Conservation (phyloP, 1,140 invertebrate genomes). For the Drosophila kurseongensis region DNA sequence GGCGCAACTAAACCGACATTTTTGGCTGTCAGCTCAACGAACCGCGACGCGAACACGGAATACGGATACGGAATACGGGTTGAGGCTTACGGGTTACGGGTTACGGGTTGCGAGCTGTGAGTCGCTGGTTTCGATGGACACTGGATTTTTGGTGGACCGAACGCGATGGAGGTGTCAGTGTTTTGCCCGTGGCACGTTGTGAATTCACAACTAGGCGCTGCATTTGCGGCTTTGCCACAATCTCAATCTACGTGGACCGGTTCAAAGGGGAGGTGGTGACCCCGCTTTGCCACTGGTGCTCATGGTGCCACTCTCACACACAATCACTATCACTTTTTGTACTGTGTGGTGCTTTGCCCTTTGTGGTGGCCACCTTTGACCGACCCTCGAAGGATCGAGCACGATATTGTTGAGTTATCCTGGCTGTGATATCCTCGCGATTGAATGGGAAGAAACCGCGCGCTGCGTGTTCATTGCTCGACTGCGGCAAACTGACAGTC, state of each 20-base stretch:
- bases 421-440: conserved; percentile 27
- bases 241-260: conserved; percentile 29
- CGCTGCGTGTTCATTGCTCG: conserved; percentile 70
- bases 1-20: conserved; percentile 68
- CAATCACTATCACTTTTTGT: conserved; percentile 4
- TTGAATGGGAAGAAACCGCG: conserved; percentile 27
- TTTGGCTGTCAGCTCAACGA: conserved; percentile 56
- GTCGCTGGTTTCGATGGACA: background rate
- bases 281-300: conserved; percentile 27
- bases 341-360: conserved; percentile 2
- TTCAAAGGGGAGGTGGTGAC: conserved; percentile 19
- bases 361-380: conserved; percentile 16
- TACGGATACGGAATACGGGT: conserved; percentile 14
- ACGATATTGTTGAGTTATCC: conserved; percentile 30
- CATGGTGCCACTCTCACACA: conserved; percentile 50
- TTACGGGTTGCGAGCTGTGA: background rate
- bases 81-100: conserved; percentile 4
- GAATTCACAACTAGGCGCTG: conserved; percentile 67
- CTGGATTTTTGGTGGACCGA: conserved; percentile 5
- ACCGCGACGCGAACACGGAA: conserved; percentile 52
- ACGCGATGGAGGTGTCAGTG: conserved; percentile 56
- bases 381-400: conserved; percentile 21
- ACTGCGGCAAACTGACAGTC: conserved; percentile 76
- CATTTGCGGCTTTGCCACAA: conserved; percentile 67
- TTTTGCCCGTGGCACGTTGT: conserved; percentile 68